These are phyloP conservation scores for Cheilosia scutellata DNA, from an alignment of 2,888 invertebrate species.

Conservation along the genomic window DNA sequence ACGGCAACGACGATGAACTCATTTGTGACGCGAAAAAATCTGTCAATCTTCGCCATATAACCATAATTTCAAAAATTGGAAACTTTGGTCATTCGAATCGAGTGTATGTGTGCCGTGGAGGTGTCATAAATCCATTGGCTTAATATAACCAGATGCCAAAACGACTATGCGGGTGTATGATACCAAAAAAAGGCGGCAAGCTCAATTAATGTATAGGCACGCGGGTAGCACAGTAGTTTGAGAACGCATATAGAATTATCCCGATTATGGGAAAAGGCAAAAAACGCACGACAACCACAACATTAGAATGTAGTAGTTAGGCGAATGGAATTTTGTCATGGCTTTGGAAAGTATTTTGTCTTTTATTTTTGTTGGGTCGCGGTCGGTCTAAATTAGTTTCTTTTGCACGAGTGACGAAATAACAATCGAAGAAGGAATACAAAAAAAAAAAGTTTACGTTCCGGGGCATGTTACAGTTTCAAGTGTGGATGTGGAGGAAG, in stretches of 20 bases:
- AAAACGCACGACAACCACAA: conserved; percentile 29
- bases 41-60: conserved; percentile 52
- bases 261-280: conserved; percentile 36
- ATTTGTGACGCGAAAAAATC: conserved; percentile 64
- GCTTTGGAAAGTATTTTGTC: not conserved
- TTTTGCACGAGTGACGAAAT: conserved; percentile 14
- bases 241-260: conserved; percentile 18
- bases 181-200: conserved; percentile 39
- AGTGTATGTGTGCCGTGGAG: conserved; percentile 10
- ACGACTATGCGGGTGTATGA: conserved; percentile 35
- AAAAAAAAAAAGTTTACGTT: no score
- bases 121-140: conserved; percentile 58
- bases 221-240: conserved; percentile 48
- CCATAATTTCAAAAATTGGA: not conserved
- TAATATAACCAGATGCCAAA: conserved; percentile 58
- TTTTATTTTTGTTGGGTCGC: not conserved
- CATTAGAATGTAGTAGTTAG: not conserved
- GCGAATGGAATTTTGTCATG: conserved; percentile 28
- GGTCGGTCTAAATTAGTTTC: not conserved
- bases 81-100: conserved; percentile 1
- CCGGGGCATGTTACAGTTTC: not conserved
- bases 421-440: not conserved
- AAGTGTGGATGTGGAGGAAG: not conserved
- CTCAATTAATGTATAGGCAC: conserved; percentile 54
- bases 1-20: conserved; percentile 57